Base-by-base conservation (phyloP, 2,113 vertebrate genomes). In the Mesembrinibis cayennensis region DNA sequence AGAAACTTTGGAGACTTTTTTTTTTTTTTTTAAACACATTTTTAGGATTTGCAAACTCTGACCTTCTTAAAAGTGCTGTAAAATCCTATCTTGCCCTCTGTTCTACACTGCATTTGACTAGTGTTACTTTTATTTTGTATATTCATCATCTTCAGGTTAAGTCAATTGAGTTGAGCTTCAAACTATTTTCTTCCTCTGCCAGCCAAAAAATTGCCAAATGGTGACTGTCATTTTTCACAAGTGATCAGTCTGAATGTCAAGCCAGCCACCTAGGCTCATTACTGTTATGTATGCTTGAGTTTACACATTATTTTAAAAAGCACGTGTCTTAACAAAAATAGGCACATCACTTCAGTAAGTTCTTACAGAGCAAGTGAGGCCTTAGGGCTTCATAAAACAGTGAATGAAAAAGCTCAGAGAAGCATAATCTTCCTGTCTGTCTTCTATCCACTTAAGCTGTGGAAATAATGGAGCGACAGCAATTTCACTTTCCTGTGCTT, bases 371-470 rank as follows among this genome's bases (percentile, higher is more conserved):
- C 62, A 81, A 88, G 52, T 0, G 1, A 82, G 88, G 50, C 59
- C 90, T 90, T 63, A 78, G 63, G 90, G 80, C 70, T 93, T 95
- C n/a, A 38, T 93, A 38, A 85, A 96, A 90, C 42, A 45, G 45
- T 90, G 87, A 96, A 91, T 72, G 58, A 83, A 87, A 83, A 91
- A 73, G 42, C 66, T 95, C 70, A 82, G 47, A 65, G 87, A 95
- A 85, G 62, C 87, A 52, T 93, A 85, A 93, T 65, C 45, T 82
- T 92, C 61, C 36, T 94, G 40, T 70, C 67, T 88, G 36, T 91
- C 55, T 89, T 95, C 69, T 87, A 6, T 69, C n/a, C 40, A n/a
- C 40, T 91, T 79, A 81, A 91, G 38, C 6, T 4, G 9, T 87
- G 17, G 53, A 80, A 95, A 59, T 91, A 93, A 87, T 58, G 53